Percentiles rank a stretch among this genome's conserved stretches.
Evolutionary conservation across 1,140 invertebrate species (phyloP).

Genomic region (Drosophila sucinea): DNA sequence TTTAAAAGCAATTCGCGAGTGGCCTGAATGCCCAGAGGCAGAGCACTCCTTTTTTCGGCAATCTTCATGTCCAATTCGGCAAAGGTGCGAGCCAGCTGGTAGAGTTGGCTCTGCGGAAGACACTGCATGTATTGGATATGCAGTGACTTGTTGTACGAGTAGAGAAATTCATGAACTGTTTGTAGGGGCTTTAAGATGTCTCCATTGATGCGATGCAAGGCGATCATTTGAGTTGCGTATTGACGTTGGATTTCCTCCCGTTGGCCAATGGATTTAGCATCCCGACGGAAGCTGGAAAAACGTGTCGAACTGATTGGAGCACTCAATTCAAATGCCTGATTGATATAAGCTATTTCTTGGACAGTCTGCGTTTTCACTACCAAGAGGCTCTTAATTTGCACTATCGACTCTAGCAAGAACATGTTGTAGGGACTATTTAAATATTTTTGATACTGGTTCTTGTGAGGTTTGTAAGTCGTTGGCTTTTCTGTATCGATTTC

Average conservation of each 20-base stretch:
- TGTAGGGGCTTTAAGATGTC: constrained; percentile 43
- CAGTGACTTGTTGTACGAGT: constrained; percentile 7
- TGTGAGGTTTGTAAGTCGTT: not conserved
- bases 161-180: constrained; percentile 32
- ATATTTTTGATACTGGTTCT: not conserved
- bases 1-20: constrained; percentile 33
- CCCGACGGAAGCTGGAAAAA: constrained; percentile 17
- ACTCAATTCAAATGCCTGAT: constrained; percentile 29
- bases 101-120: constrained; percentile 21
- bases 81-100: constrained; percentile 34
- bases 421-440: constrained; percentile 1
- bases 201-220: constrained; percentile 45
- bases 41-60: not conserved
- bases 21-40: constrained; percentile 1
- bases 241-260: constrained; percentile 40
- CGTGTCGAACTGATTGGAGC: not conserved
- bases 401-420: constrained; percentile 34
- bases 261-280: constrained; percentile 29
- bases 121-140: not conserved
- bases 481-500: not conserved
- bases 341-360: constrained; percentile 34
- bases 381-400: constrained; percentile 34
- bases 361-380: constrained; percentile 35
- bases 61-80: constrained; percentile 53
- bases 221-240: constrained; percentile 34